phyloP scores from a whole-genome alignment of 2,113 vertebrate genomes.

The Phalacrocorax aristotelis region DNA sequence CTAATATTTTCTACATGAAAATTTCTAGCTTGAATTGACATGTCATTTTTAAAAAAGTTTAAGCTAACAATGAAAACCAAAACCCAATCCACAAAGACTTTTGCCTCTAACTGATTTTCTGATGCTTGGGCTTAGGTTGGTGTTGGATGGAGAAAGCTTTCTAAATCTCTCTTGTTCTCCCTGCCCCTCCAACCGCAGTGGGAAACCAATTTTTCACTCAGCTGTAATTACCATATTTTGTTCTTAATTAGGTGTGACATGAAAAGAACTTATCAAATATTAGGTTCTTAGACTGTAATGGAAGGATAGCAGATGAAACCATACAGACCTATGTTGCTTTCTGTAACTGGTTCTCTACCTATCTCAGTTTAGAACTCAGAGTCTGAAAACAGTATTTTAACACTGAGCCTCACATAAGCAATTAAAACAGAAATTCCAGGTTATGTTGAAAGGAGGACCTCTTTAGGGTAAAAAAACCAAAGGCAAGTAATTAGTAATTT shows the following conservation, averaged over 20 bases:
- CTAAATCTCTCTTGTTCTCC: background rate
- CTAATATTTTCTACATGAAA: background rate
- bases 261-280: background rate
- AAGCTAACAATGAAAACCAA: background rate
- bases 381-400: background rate
- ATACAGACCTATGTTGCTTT: background rate
- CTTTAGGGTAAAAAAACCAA: background rate
- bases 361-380: background rate
- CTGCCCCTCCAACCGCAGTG: too few relatives aligned
- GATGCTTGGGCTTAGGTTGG: background rate
- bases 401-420: background rate
- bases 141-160: background rate
- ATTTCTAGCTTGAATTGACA: background rate
- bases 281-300: background rate
- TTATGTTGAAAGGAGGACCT: background rate
- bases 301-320: background rate
- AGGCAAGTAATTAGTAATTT: background rate
- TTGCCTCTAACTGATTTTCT: background rate
- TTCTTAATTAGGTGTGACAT: background rate
- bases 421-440: background rate
- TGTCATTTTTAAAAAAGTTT: background rate
- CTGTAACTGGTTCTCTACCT: background rate
- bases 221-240: background rate
- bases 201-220: background rate
- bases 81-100: background rate